Conservation (phyloP, 2,797 vertebrate genomes). For the Taenioides sp. region DNA sequence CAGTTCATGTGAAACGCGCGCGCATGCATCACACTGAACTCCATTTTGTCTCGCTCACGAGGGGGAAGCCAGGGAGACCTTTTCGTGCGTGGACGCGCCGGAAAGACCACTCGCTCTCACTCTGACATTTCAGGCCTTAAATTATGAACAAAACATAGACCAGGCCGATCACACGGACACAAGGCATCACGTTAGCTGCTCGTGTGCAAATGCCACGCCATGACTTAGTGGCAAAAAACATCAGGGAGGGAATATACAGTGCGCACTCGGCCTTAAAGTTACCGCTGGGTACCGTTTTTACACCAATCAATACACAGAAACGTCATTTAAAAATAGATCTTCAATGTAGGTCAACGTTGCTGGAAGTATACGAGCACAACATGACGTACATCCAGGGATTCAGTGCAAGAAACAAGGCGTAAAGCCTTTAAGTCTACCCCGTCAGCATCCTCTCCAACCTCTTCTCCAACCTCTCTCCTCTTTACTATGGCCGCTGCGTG, state of each 20-base stretch:
- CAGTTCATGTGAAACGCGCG: not conserved
- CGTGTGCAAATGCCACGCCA: slow-evolving; percentile 18
- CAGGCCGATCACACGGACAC: not conserved
- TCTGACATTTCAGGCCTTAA: slow-evolving; percentile 42
- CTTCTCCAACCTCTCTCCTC: not conserved
- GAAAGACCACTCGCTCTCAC: slow-evolving; percentile 31
- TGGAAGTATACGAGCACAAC: slow-evolving; percentile 12
- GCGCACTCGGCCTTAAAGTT: slow-evolving; percentile 55
- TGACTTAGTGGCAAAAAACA: not conserved
- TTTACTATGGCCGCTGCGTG: slow-evolving; percentile 43
- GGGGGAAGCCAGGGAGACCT: slow-evolving; percentile 49
- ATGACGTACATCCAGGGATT: slow-evolving; percentile 13
- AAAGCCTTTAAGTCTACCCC: slow-evolving; percentile 40
- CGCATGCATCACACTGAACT: slow-evolving; percentile 14
- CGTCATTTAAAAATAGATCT: slow-evolving; percentile 28
- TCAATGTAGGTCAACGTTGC: slow-evolving; percentile 49
- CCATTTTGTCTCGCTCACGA: slow-evolving; percentile 54
- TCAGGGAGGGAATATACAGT: not conserved
- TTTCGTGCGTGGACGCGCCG: slow-evolving; percentile 33
- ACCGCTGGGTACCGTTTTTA: slow-evolving; percentile 24
- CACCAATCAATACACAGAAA: slow-evolving; percentile 39
- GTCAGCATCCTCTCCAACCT: slow-evolving; percentile 37
- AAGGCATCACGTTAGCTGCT: slow-evolving; percentile 6
- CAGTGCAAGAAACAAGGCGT: slow-evolving; percentile 21
- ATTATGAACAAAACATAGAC: slow-evolving; percentile 24